These are phyloP conservation scores for Spinus olivaceus DNA, from an alignment of 2,797 vertebrate species.

Conservation along the genomic window DNA sequence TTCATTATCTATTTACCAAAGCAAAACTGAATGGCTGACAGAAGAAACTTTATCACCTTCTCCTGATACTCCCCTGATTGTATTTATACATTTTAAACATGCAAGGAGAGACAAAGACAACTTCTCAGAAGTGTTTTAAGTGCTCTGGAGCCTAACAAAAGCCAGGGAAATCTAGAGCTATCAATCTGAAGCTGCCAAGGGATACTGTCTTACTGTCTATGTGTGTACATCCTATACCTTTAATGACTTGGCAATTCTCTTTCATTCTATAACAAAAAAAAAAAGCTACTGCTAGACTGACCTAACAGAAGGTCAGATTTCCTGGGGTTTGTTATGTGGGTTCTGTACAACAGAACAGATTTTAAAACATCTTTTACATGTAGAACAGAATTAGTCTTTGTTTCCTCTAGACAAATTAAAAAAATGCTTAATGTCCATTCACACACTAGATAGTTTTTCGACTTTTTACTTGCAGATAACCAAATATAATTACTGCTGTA, in stretches of 20 bases:
- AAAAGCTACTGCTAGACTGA: neutral
- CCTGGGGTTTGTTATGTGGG: neutral
- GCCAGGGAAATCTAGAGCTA: neutral
- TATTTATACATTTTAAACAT: neutral
- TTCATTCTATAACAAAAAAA: neutral
- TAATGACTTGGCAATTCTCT: neutral
- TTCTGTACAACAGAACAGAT: neutral
- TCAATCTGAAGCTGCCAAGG: neutral
- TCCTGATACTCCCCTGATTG: neutral
- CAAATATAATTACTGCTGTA: slow-evolving; percentile 37
- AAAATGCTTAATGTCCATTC: slow-evolving; percentile 3
- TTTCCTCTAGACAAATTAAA: slow-evolving; percentile 20
- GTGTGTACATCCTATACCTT: neutral
- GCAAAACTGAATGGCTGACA: neutral
- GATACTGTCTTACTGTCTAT: neutral
- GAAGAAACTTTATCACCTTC: neutral
- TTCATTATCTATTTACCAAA: neutral
- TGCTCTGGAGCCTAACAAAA: slow-evolving; percentile 3
- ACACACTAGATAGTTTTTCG: neutral
- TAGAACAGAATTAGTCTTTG: slow-evolving; percentile 19
- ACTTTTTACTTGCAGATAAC: slow-evolving; percentile 8
- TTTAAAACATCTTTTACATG: slow-evolving; percentile 13
- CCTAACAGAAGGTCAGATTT: neutral
- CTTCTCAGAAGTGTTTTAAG: neutral
- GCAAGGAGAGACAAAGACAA: neutral